Base-by-base conservation (phyloP, 2,113 vertebrate genomes). In the Glaucidium brasilianum region DNA sequence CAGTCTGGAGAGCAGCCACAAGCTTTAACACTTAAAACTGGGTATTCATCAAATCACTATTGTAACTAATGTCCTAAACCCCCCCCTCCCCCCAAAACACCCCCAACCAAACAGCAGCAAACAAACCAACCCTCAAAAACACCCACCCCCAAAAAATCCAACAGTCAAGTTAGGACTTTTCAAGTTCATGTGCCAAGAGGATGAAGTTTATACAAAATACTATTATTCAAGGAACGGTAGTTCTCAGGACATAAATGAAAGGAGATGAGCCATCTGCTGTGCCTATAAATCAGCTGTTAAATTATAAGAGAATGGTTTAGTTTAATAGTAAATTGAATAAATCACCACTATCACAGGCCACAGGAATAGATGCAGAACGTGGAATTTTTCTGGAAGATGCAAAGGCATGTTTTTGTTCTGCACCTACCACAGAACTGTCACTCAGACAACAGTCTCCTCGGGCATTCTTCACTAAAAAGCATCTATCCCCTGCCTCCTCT, bases 281-380 rank as follows among this genome's bases (percentile, higher is more conserved):
- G 34, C 76, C 85, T 92, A 93, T 96, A 97, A 95, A 97, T 92
- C 93, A 96, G 64, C 67, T 62, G 85, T 85, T 60, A 79, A 79
- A 79, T 96, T 92, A 92, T 62, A 89, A 90, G 74, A 88, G 35
- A 63, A 87, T 68, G 68, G 90, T 97, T 96, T 85, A 55, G 96
- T 97, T 96, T 93, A 88, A 76, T 68, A 90, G 76, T 76, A 93
- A 96, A 97, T 97, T 87, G 97, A 97, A 94, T 75, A 97, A 96
- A 94, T 53, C 78, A 43, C 58, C 59, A 17, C 56, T 69, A 49
- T 23, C 81, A 39, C 45, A 47, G 91, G 85, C 75, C 95, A 94
- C 2, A 22, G 83, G 26, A 63, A 78, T 2, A 58, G 35, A 75
- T 34, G 72, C 18, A 3, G 88, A 96, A 92, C 4, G 26, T 12